Percentiles rank a stretch among this genome's conserved stretches.
Conservation (phyloP, 2,797 vertebrate species). For the Tenualosa thibaudeaui region DNA sequence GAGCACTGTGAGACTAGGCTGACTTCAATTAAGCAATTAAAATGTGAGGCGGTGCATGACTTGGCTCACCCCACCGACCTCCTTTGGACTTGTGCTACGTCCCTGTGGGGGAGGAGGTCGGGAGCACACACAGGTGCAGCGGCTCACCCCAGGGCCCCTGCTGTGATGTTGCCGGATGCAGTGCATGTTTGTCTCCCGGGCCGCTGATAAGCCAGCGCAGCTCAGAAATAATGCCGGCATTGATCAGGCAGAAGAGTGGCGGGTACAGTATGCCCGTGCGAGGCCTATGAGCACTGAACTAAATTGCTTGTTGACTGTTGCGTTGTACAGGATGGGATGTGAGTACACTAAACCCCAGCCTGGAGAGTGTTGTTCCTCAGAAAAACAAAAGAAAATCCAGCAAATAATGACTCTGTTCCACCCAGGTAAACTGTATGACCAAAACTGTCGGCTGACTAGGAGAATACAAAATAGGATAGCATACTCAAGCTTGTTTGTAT, state of each 20-base stretch:
- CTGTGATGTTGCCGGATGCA: too few relatives aligned
- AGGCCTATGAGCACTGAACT: neutral
- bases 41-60: constrained; percentile 29
- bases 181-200: neutral
- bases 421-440: neutral
- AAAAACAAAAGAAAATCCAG: neutral
- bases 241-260: neutral
- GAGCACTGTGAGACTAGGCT: constrained; percentile 32
- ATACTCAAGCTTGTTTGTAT: neutral
- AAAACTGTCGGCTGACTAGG: neutral
- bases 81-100: constrained; percentile 29
- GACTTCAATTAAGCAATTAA: constrained; percentile 57
- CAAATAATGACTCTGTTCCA: neutral
- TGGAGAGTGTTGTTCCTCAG: neutral
- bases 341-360: too few relatives aligned
- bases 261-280: neutral
- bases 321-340: too few relatives aligned
- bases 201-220: constrained; percentile 30
- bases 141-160: neutral
- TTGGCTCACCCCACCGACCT: constrained; percentile 22
- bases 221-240: neutral
- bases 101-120: constrained; percentile 63
- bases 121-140: neutral
- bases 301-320: neutral
- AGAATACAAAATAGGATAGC: neutral